Percentiles rank a stretch among this genome's conserved stretches.
phyloP scores from a whole-genome alignment of 1,140 invertebrate species.

The Melipona quadrifasciata region DNA sequence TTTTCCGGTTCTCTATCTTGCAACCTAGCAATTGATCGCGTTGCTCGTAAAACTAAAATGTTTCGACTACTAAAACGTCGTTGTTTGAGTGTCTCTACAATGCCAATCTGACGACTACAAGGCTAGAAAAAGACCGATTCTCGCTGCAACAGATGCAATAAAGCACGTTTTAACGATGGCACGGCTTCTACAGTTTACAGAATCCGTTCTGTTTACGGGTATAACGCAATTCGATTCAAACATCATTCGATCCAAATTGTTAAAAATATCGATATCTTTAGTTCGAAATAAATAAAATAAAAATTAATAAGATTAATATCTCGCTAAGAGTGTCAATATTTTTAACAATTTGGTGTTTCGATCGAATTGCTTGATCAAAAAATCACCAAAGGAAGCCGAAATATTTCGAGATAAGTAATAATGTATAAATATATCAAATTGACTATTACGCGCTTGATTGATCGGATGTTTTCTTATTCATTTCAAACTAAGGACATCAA shows the following conservation, averaged over 20 bases:
- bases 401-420: no score
- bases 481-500: background rate
- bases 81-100: background rate
- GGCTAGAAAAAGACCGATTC: background rate
- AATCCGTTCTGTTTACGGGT: background rate
- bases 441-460: no score
- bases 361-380: background rate
- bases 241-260: background rate
- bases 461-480: background rate
- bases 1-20: background rate
- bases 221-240: background rate
- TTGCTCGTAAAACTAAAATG: background rate
- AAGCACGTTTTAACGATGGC: background rate
- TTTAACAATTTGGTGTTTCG: no score
- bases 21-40: background rate
- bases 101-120: background rate
- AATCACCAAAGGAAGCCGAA: background rate
- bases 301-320: no score
- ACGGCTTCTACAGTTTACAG: background rate
- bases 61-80: background rate
- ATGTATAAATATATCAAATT: no score
- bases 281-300: background rate
- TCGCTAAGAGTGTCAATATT: no score
- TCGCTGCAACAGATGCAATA: background rate
- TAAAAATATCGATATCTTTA: no score